Percentiles rank a stretch among this genome's conserved stretches.
These are phyloP conservation scores for Oegoconia quadripuncta DNA, from an alignment of 2,888 invertebrate species.

Conservation along the genomic window DNA sequence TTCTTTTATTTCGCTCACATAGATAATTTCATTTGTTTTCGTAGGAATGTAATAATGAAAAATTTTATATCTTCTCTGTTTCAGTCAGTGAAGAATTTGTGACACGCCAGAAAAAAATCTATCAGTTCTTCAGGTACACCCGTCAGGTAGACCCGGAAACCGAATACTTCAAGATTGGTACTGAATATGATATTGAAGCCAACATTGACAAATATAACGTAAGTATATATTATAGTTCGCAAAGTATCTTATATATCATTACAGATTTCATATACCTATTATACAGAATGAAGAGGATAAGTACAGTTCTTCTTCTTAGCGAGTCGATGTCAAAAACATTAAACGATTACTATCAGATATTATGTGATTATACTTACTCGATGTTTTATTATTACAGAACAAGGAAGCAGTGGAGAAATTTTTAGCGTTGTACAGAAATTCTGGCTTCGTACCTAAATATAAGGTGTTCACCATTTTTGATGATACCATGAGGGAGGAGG, in stretches of 20 bases:
- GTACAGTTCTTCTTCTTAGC: no score
- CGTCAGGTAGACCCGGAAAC: constrained; percentile 48
- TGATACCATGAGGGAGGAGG: constrained; percentile 64
- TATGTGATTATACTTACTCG: not conserved
- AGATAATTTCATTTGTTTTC: constrained; percentile 19
- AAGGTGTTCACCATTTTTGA: constrained; percentile 74
- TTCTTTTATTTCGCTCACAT: constrained; percentile 30
- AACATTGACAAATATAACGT: constrained; percentile 59
- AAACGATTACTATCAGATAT: no score
- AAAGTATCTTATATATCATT: no score
- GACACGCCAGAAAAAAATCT: constrained; percentile 14
- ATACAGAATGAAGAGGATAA: no score
- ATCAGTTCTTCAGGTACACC: constrained; percentile 56
- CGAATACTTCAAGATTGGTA: constrained; percentile 55
- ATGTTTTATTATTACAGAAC: constrained; percentile 48
- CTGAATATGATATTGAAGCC: constrained; percentile 52
- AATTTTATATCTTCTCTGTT: constrained; percentile 41
- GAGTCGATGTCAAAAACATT: no score
- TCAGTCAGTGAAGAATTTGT: constrained; percentile 27
- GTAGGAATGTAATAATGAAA: constrained; percentile 53
- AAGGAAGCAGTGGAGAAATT: constrained; percentile 65
- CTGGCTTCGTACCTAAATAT: constrained; percentile 68
- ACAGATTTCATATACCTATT: no score
- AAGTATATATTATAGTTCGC: no score
- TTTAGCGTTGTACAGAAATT: constrained; percentile 46